A percentile compares a stretch with the other conserved stretches of the same genome.
Evolutionary conservation across 2,797 vertebrate species (phyloP).

Genomic region (Micromesistius poutassou): DNA sequence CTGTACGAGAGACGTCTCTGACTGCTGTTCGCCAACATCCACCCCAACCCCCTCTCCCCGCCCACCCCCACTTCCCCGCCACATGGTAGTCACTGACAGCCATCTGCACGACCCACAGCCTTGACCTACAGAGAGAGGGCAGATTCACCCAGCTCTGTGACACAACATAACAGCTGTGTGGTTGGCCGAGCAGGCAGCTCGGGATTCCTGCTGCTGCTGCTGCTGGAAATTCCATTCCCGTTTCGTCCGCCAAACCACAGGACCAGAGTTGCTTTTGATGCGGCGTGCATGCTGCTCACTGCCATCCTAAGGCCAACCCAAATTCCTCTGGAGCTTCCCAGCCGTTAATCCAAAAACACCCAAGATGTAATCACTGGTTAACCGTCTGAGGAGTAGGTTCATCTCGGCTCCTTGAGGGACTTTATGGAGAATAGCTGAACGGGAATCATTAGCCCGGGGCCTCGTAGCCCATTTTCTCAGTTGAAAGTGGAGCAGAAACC

Average conservation of each 20-base stretch:
- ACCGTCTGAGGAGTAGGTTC: slow-evolving; percentile 26
- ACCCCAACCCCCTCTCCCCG: neutral
- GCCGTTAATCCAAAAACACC: neutral
- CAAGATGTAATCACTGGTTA: slow-evolving; percentile 12
- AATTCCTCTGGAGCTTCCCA: neutral
- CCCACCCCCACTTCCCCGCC: neutral
- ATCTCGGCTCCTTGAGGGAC: slow-evolving; percentile 31
- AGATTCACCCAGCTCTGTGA: slow-evolving; percentile 5
- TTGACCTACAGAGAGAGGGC: slow-evolving; percentile 7
- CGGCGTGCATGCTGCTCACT: neutral
- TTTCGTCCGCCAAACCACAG: neutral
- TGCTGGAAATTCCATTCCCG: neutral
- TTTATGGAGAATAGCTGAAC: slow-evolving; percentile 43
- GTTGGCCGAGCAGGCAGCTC: neutral
- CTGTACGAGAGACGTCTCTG: neutral
- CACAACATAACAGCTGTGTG: neutral
- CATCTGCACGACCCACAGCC: slow-evolving; percentile 6
- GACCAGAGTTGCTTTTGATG: neutral
- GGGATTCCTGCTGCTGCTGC: neutral
- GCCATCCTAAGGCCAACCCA: neutral
- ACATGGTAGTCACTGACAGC: neutral
- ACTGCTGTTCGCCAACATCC: neutral
- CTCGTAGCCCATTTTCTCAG: slow-evolving; percentile 55
- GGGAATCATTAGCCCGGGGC: slow-evolving; percentile 51
- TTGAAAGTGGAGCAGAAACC: slow-evolving; percentile 63